phyloP scores from a whole-genome alignment of 2,888 invertebrate species.

The Dioctria linearis region DNA sequence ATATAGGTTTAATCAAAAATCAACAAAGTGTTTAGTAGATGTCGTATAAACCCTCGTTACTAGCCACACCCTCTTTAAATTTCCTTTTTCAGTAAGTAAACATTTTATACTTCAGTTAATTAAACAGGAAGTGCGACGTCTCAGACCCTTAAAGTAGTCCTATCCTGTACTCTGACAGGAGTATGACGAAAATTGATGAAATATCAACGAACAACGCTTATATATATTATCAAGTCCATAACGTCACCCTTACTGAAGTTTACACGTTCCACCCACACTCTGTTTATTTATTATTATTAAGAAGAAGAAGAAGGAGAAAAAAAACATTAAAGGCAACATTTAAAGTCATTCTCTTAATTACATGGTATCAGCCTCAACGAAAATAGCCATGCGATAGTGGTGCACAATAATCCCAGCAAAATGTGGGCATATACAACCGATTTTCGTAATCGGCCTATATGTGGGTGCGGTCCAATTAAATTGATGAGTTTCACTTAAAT shows the following conservation, averaged over 20 bases:
- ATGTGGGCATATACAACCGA: conserved; percentile 33
- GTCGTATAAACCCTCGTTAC: background rate
- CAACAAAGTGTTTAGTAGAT: background rate
- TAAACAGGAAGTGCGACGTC: conserved; percentile 19
- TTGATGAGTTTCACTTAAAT: conserved; percentile 42
- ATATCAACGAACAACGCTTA: background rate
- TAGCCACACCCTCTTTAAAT: conserved; percentile 21
- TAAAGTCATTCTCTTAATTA: conserved; percentile 51
- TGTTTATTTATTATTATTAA: background rate
- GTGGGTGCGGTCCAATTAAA: conserved; percentile 53
- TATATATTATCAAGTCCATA: too few species aligned
- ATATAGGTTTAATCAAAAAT: background rate
- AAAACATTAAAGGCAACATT: conserved; percentile 28
- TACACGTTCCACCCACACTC: conserved; percentile 18
- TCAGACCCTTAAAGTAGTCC: conserved; percentile 5
- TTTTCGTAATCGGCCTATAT: conserved; percentile 46
- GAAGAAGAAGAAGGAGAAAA: background rate
- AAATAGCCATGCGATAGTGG: conserved; percentile 14
- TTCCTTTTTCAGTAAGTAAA: conserved; percentile 3
- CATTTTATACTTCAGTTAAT: conserved; percentile 8
- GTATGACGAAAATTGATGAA: conserved; percentile 17
- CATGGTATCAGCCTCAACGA: background rate
- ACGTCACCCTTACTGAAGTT: conserved; percentile 24
- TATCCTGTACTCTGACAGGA: background rate
- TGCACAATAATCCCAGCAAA: background rate